phyloP scores from a whole-genome alignment of 2,797 vertebrate species.

The Triplophysa bombifrons region DNA sequence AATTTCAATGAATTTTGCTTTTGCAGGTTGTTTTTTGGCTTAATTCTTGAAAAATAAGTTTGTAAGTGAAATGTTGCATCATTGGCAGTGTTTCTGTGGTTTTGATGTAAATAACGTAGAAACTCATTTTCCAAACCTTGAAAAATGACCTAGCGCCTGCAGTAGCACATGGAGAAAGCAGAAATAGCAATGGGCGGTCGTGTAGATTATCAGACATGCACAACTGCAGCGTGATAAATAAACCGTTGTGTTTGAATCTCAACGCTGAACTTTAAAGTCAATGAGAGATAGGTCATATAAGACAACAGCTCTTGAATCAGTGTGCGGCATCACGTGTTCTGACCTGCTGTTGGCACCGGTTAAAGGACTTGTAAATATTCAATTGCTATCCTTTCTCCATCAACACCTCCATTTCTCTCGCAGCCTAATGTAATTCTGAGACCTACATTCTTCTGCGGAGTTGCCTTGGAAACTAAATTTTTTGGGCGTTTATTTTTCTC shows the following conservation, averaged over 20 bases:
- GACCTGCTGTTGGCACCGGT: constrained; percentile 34
- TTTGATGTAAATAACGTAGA: too few relatives aligned
- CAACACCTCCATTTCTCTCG: constrained; percentile 61
- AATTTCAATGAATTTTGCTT: too few relatives aligned
- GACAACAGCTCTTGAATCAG: constrained; percentile 20
- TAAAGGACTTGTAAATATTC: constrained; percentile 56
- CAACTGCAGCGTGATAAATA: not conserved
- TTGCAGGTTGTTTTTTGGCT: too few relatives aligned
- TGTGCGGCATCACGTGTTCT: not conserved
- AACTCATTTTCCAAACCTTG: not conserved
- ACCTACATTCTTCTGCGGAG: constrained; percentile 74
- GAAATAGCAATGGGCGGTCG: not conserved
- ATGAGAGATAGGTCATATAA: constrained; percentile 8
- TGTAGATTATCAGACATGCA: not conserved
- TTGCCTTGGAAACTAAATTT: constrained; percentile 78
- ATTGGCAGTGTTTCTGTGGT: too few relatives aligned
- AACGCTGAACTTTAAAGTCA: not conserved
- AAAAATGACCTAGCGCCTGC: not conserved
- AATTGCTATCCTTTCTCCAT: constrained; percentile 62
- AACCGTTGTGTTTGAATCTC: not conserved
- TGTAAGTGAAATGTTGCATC: too few relatives aligned
- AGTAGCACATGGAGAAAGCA: not conserved
- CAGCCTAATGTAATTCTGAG: constrained; percentile 76
- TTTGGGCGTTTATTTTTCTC: constrained; percentile 36
- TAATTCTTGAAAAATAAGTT: too few relatives aligned